Conservation (phyloP, 1,140 invertebrate species). For the Drosophila pectinifera region DNA sequence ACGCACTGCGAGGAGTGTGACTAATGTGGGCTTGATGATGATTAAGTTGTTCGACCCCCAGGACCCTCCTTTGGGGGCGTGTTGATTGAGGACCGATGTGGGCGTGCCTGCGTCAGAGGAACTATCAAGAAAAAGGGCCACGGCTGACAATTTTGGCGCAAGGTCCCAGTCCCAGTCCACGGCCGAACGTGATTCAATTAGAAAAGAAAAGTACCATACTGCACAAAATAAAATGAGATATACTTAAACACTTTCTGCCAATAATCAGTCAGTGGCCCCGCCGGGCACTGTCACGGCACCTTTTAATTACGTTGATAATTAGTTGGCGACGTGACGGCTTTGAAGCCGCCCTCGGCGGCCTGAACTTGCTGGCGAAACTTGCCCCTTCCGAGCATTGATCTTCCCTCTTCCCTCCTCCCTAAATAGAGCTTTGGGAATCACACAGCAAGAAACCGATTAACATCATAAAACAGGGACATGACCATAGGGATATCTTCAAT, state of each 20-base stretch:
- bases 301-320: constrained; percentile 78
- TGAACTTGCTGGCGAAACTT: constrained; percentile 8
- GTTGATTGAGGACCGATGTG: constrained; percentile 59
- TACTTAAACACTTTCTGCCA: constrained; percentile 58
- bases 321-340: constrained; percentile 70
- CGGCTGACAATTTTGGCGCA: constrained; percentile 22
- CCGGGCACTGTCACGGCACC: constrained; percentile 59
- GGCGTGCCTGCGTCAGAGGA: constrained; percentile 39
- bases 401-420: too few relatives aligned
- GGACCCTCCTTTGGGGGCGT: constrained; percentile 50
- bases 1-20: constrained; percentile 71
- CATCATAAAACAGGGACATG: background rate
- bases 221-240: constrained; percentile 42
- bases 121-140: constrained; percentile 50
- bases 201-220: constrained; percentile 57
- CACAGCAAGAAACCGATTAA: constrained; percentile 14
- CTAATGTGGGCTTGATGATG: constrained; percentile 80
- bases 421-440: background rate
- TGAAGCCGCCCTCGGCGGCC: constrained; percentile 29
- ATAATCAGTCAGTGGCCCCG: constrained; percentile 68
- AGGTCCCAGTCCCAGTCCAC: constrained; percentile 19
- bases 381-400: constrained; percentile 10
- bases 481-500: background rate
- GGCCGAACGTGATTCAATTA: constrained; percentile 74
- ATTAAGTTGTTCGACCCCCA: constrained; percentile 73